These are phyloP conservation scores for Chironomus striatipennis DNA, from an alignment of 1,140 invertebrate genomes.

Conservation along the genomic window DNA sequence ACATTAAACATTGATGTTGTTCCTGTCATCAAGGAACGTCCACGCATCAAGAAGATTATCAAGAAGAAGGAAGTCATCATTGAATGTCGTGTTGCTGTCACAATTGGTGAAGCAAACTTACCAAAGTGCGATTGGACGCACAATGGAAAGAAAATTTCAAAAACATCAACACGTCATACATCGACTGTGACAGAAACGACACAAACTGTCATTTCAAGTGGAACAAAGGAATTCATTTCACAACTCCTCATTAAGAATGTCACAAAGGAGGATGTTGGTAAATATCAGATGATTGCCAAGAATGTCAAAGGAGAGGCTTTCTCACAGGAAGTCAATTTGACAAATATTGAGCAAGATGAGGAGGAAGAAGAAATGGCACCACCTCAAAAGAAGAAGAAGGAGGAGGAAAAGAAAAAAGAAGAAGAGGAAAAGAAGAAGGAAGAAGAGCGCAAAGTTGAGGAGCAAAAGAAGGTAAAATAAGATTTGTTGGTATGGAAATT, in stretches of 20 bases:
- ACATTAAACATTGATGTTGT: constrained; percentile 97
- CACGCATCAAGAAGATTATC: constrained; percentile 79
- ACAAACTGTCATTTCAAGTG: constrained; percentile 30
- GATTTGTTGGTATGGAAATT: too few relatives aligned
- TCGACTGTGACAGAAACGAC: constrained; percentile 36
- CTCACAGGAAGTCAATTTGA: constrained; percentile 80
- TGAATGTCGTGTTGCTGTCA: constrained; percentile 80
- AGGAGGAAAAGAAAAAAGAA: constrained; percentile 27
- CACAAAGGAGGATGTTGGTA: constrained; percentile 69
- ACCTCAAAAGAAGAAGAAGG: constrained; percentile 26
- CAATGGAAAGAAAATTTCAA: constrained; percentile 63
- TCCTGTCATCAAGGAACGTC: constrained; percentile 87
- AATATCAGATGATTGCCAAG: constrained; percentile 82
- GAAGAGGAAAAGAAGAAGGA: constrained; percentile 28
- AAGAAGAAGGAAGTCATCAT: constrained; percentile 85
- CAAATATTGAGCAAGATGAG: constrained; percentile 66
- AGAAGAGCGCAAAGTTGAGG: constrained; percentile 27
- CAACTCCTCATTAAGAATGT: constrained; percentile 80
- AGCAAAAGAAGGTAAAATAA: constrained; percentile 35
- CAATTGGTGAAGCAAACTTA: constrained; percentile 49
- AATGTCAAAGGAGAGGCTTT: constrained; percentile 89
- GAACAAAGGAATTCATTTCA: constrained; percentile 59
- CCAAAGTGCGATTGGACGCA: constrained; percentile 87
- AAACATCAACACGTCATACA: constrained; percentile 30
- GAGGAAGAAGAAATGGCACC: constrained; percentile 44